A percentile compares a stretch with the other conserved stretches of the same genome.
Evolutionary conservation across 2,113 vertebrate genomes (phyloP).

Genomic region (Lipophrys pholis): DNA sequence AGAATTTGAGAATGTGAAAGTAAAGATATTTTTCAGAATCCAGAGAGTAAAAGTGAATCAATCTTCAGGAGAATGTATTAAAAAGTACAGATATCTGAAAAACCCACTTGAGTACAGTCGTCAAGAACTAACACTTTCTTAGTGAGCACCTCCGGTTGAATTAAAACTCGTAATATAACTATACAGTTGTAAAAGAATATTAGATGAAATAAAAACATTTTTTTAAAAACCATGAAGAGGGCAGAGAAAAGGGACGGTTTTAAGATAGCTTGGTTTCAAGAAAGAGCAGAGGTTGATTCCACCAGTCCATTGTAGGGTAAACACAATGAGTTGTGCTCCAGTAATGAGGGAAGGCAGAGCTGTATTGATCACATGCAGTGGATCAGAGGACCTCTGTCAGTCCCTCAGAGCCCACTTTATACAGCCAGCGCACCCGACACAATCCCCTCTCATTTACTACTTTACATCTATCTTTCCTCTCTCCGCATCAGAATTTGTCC

Average conservation of each 20-base stretch:
- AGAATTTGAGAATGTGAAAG: no score
- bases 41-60: no score
- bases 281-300: constrained; percentile 43
- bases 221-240: background rate
- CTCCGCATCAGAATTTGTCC: constrained; percentile 35
- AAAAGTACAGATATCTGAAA: no score
- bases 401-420: constrained; percentile 78
- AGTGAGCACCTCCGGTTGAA: no score
- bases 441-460: constrained; percentile 61
- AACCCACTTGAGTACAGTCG: no score
- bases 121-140: no score
- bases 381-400: constrained; percentile 74
- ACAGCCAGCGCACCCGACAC: constrained; percentile 41
- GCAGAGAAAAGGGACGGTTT: constrained; percentile 1
- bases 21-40: no score
- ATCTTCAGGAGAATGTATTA: no score
- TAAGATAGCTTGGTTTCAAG: constrained; percentile 17
- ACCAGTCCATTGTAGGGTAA: constrained; percentile 59
- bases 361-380: constrained; percentile 77
- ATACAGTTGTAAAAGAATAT: no score
- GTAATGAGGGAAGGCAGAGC: constrained; percentile 74
- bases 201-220: no score
- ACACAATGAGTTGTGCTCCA: constrained; percentile 65
- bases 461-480: constrained; percentile 29
- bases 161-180: no score